Percentiles rank a stretch among this genome's conserved stretches.
phyloP scores from a whole-genome alignment of 37 sponge, comb jelly and placozoan species.

The Beroe forskalii region DNA sequence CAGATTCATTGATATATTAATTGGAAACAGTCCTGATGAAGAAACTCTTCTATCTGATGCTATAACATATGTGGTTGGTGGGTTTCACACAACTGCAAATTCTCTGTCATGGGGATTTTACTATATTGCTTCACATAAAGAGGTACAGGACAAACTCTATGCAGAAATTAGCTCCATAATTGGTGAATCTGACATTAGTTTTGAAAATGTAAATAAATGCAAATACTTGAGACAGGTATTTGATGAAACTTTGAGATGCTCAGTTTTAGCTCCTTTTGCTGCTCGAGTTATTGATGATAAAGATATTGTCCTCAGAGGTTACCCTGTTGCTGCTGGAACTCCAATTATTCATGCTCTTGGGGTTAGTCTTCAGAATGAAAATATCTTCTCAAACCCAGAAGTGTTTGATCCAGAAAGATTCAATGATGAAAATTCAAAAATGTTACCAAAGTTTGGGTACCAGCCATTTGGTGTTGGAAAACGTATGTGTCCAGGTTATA shows the following conservation, averaged over 20 bases:
- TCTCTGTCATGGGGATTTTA: constrained; percentile 69
- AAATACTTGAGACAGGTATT: constrained; percentile 77
- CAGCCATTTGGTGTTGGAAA: constrained; percentile 85
- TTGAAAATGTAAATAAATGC: background rate
- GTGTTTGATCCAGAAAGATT: constrained; percentile 80
- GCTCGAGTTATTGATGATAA: constrained; percentile 71
- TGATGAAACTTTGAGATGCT: constrained; percentile 82
- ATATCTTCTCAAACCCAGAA: constrained; percentile 72
- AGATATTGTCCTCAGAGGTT: constrained; percentile 74
- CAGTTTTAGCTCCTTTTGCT: constrained; percentile 83
- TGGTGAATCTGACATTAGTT: constrained; percentile 35
- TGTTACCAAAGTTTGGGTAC: constrained; percentile 67
- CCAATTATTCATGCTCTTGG: constrained; percentile 90
- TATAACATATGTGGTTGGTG: constrained; percentile 82
- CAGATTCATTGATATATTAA: constrained; percentile 34
- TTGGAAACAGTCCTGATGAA: background rate
- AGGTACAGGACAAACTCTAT: constrained; percentile 67
- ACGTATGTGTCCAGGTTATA: constrained; percentile 88
- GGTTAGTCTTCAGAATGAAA: constrained; percentile 72
- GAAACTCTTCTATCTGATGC: constrained; percentile 69
- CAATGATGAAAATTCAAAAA: constrained; percentile 12
- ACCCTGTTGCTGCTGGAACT: constrained; percentile 74
- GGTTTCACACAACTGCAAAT: constrained; percentile 86
- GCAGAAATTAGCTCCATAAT: constrained; percentile 64
- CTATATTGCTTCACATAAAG: constrained; percentile 69